Evolutionary conservation across 2,113 vertebrate species (phyloP).

Genomic region (Carassius auratus): DNA sequence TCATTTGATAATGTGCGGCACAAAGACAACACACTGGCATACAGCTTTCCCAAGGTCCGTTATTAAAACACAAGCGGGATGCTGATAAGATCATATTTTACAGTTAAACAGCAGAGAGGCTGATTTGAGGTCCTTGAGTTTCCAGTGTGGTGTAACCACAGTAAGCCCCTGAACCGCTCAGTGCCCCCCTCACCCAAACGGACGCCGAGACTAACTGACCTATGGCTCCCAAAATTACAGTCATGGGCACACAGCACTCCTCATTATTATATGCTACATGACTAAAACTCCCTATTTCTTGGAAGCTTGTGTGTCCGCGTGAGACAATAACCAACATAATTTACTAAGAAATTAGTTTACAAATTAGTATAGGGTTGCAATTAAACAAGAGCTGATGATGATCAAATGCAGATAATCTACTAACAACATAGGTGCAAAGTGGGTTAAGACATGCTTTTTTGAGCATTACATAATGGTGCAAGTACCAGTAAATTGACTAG

Average conservation of each 20-base stretch:
- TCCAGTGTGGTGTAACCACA: constrained; percentile 40
- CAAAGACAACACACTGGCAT: not conserved
- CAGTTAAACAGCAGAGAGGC: constrained; percentile 41
- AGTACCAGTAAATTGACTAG: too few relatives aligned
- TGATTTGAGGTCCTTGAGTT: constrained; percentile 30
- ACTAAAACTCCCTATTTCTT: constrained; percentile 43
- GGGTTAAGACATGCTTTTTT: too few relatives aligned
- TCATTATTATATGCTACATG: constrained; percentile 50
- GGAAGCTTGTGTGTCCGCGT: constrained; percentile 8
- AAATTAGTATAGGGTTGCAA: too few relatives aligned
- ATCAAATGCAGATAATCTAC: too few relatives aligned
- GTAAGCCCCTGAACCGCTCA: constrained; percentile 28
- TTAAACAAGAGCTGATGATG: too few relatives aligned
- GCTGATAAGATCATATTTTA: constrained; percentile 51
- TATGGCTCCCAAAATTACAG: constrained; percentile 46
- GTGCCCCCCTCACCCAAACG: constrained; percentile 24
- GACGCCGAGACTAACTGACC: constrained; percentile 4
- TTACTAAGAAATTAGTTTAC: too few relatives aligned
- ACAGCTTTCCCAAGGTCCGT: constrained; percentile 32
- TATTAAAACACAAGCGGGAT: constrained; percentile 37
- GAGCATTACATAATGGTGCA: too few relatives aligned
- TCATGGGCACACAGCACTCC: constrained; percentile 34
- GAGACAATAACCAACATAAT: not conserved
- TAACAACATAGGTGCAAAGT: too few relatives aligned
- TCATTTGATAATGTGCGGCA: not conserved